phyloP scores from a whole-genome alignment of 2,797 vertebrate genomes.

The Hybognathus amarus region DNA sequence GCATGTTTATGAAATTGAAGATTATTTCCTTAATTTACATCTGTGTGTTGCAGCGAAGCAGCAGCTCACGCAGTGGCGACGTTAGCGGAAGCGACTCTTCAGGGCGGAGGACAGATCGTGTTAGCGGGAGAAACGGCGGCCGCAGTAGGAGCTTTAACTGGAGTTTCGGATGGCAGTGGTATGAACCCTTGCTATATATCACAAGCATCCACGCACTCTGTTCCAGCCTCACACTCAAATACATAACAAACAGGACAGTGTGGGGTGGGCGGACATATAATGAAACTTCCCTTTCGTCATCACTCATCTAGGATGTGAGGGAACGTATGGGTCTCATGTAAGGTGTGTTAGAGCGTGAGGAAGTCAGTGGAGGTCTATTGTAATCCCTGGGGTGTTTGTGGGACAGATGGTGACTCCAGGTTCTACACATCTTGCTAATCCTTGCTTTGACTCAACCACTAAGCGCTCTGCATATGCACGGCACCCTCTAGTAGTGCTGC shows the following conservation, averaged over 20 bases:
- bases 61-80: slow-evolving; percentile 97
- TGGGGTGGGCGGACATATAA: neutral
- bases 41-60: slow-evolving; percentile 85
- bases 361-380: slow-evolving; percentile 54
- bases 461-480: slow-evolving; percentile 46
- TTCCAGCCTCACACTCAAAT: neutral
- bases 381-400: slow-evolving; percentile 77
- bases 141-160: slow-evolving; percentile 93
- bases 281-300: neutral
- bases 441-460: slow-evolving; percentile 41
- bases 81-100: slow-evolving; percentile 94
- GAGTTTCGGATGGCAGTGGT: slow-evolving; percentile 97
- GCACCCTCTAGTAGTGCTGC: slow-evolving; percentile 3
- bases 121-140: slow-evolving; percentile 95
- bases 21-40: slow-evolving; percentile 25
- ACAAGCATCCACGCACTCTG: slow-evolving; percentile 7
- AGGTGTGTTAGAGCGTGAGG: slow-evolving; percentile 36
- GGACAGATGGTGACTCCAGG: slow-evolving; percentile 74
- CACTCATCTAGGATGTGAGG: neutral
- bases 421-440: slow-evolving; percentile 56
- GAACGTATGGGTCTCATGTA: slow-evolving; percentile 17
- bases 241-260: neutral
- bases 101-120: slow-evolving; percentile 97
- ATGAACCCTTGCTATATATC: slow-evolving; percentile 58
- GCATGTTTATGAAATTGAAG: neutral